Base-by-base conservation (phyloP, 2,888 invertebrate species). In the Clepsis dumicolana region DNA sequence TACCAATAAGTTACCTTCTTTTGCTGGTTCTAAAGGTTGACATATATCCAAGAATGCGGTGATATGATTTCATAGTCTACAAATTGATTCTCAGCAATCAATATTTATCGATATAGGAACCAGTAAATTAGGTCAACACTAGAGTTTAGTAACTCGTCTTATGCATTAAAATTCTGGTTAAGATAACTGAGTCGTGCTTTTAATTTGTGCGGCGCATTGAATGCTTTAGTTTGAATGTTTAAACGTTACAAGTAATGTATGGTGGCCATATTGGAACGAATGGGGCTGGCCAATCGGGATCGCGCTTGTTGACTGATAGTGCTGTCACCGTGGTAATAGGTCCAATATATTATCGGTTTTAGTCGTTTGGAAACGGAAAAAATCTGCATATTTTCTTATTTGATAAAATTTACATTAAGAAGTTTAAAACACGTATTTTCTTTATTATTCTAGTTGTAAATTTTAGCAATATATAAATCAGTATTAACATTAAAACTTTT, bases 131-230 rank as follows among this genome's bases (percentile, higher is more conserved):
- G 14, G 63, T 68, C 74, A 74, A 56, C 74, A 73, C 75, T 75
- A 72, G 68, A 71, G 72, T 75, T 79, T 73, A 77, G 74, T 74
- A 82, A 81, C 63, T 71, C 68, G 68, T 71, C 68, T 65, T 50
- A 10, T 79, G 73, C 77, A 86, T 86, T 87, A 85, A 85, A 88
- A 85, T 86, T 83, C 84, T 85, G 84, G 84, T 82, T 67, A 80
- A 85, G 87, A 86, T 85, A 86, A 87, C 82, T 83, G 80, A 83
- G 80, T 82, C 83, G 83, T 85, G 85, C 83, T 83, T 89, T 85
- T 89, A 90, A 90, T 88, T 87, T 88, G 84, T 82, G 77, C 77
- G 75, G 72, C 79, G 77, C 81, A 79, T 80, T 82, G 81, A 81
- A 80, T 78, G 76, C 75, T 77, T 44, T 60, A 53, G 73, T 65